Evolutionary conservation across 2,113 vertebrate genomes (phyloP).

Genomic region (Halichoeres trimaculatus): DNA sequence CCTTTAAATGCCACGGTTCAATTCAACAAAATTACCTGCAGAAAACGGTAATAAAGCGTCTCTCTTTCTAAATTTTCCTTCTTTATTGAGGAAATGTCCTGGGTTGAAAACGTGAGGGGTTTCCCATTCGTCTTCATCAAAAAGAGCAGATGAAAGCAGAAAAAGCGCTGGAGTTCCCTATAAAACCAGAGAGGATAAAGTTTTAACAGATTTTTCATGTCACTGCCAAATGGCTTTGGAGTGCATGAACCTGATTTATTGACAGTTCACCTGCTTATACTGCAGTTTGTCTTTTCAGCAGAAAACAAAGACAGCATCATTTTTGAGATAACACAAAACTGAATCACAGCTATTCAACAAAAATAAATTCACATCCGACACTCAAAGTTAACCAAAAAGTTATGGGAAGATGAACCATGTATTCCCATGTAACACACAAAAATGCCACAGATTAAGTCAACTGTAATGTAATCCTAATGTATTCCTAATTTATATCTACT

Average conservation of each 20-base stretch:
- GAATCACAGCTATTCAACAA: no score
- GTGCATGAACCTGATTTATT: not conserved
- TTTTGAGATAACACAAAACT: no score
- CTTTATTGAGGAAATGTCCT: not conserved
- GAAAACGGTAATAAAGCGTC: not conserved
- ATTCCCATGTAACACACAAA: no score
- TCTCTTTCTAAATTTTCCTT: not conserved
- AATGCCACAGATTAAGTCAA: no score
- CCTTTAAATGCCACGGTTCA: constrained; percentile 24
- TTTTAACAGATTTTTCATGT: not conserved
- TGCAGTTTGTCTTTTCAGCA: no score
- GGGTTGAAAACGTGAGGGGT: constrained; percentile 49
- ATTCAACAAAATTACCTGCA: constrained; percentile 68
- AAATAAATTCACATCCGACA: no score
- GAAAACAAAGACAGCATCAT: no score
- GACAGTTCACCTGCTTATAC: no score
- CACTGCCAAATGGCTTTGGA: not conserved
- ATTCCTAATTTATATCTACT: no score
- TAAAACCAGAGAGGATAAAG: not conserved
- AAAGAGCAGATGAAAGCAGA: constrained; percentile 77
- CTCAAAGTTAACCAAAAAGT: no score
- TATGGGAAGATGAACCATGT: no score
- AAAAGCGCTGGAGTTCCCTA: constrained; percentile 80
- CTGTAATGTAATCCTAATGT: no score
- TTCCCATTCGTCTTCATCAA: constrained; percentile 81